A percentile compares a stretch with the other conserved stretches of the same genome.
These are phyloP conservation scores for Sminthopsis crassicaudata DNA, from an alignment of 2,113 vertebrate species.

Conservation along the genomic window DNA sequence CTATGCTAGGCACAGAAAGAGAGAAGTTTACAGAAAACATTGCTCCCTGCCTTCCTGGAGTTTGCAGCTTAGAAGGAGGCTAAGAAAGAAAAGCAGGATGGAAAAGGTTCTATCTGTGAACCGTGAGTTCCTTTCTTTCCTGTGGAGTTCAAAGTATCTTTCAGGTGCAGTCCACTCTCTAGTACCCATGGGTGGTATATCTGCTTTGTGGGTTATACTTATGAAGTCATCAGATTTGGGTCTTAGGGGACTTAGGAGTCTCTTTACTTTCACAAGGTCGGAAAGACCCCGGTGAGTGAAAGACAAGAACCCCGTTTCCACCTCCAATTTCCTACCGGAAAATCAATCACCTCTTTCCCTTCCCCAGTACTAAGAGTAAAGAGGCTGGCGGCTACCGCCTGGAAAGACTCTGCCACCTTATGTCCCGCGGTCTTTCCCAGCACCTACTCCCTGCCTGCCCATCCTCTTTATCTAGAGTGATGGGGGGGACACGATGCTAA, in stretches of 20 bases:
- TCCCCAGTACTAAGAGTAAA: not conserved
- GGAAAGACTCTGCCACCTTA: not conserved
- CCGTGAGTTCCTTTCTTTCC: not conserved
- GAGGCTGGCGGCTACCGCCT: not conserved
- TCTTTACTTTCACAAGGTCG: not conserved
- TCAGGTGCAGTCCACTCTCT: not conserved
- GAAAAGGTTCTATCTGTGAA: not conserved
- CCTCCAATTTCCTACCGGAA: not conserved
- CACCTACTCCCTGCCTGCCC: not conserved
- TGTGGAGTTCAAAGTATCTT: not conserved
- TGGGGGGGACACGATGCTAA: not conserved
- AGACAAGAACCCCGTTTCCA: not conserved
- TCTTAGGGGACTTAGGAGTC: not conserved
- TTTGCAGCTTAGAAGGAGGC: not conserved
- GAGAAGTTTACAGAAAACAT: not conserved
- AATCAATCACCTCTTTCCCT: not conserved
- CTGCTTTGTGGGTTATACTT: not conserved
- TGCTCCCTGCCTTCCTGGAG: not conserved
- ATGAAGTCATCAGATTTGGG: not conserved
- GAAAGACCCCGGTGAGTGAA: not conserved
- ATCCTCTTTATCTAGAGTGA: not conserved
- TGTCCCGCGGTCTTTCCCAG: not conserved
- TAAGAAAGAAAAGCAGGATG: not conserved
- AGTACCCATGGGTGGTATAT: not conserved
- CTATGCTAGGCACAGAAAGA: not conserved